Conservation (phyloP, 2,797 vertebrate genomes). For the Myotis planiceps region DNA sequence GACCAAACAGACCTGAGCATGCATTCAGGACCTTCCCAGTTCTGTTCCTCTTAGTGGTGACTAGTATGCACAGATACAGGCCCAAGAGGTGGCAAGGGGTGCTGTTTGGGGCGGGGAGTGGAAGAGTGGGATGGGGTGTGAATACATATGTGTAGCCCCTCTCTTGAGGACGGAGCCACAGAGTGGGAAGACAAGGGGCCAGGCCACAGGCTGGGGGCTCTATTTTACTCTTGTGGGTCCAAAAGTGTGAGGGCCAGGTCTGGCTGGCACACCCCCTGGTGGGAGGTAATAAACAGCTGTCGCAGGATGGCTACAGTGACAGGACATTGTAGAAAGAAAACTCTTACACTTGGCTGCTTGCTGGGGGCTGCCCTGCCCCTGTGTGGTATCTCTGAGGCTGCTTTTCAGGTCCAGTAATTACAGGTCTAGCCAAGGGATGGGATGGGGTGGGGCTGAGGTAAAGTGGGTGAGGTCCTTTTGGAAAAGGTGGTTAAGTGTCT, state of each 20-base stretch:
- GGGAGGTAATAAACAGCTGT: background rate
- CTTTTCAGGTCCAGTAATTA: constrained; percentile 79
- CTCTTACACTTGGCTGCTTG: constrained; percentile 25
- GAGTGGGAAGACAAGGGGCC: background rate
- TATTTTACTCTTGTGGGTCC: background rate
- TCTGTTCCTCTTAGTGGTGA: background rate
- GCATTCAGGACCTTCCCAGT: background rate
- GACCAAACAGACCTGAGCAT: background rate
- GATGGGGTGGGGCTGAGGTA: constrained; percentile 74
- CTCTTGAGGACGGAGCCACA: background rate
- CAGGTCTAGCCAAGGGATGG: constrained; percentile 68
- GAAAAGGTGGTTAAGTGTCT: constrained; percentile 78
- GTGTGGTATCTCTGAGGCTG: constrained; percentile 68
- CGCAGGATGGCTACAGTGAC: background rate
- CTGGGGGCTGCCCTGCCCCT: constrained; percentile 67
- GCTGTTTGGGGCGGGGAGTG: fast-evolving
- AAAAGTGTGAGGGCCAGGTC: background rate
- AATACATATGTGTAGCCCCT: no score
- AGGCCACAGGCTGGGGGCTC: background rate
- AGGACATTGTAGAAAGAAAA: constrained; percentile 32
- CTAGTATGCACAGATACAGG: background rate
- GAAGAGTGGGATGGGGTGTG: background rate
- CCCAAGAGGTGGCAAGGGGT: background rate
- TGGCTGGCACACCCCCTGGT: background rate
- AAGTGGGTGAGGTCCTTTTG: constrained; percentile 78